Base-by-base conservation (phyloP, 1,140 invertebrate genomes). In the Drosophila lacteicornis region DNA sequence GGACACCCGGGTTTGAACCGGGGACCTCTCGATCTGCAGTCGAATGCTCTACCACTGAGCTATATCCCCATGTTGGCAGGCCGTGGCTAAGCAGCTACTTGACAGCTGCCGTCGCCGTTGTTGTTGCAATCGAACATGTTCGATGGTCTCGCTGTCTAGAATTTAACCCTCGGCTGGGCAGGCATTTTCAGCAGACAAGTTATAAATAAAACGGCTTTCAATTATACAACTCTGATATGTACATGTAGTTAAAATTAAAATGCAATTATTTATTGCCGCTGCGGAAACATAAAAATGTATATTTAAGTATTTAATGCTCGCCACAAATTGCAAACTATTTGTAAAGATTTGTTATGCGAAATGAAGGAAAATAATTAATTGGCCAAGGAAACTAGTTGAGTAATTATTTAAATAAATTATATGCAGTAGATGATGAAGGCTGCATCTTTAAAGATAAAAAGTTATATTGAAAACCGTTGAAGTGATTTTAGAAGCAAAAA, bases 21-120 rank as follows among this genome's bases (percentile, higher is more conserved):
- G 96, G 96, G 96, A 97, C 96, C 96, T 97, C 96, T 97, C 96
- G 96, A 97, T 97, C 96, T 97, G 96, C 96, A 97, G 96, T 97
- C 96, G 96, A 97, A 97, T 97, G 96, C 96, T 97, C 96, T 97
- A 97, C 96, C 96, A 97, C 96, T 97, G 96, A 97, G 96, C 96
- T 96, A 97, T 96, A 96, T 95, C 96, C 96, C 95, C 96, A 73
- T 25, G 58, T 27, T 40, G 9, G 1, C 27, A 6, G 1, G 0
- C 2, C 15, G 3, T 42, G 62, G 12, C 63, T 66, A 58, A 69
- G 1, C 15, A 25, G 15, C 1, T 15, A 58, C 5, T 43, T 76
- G 0, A 51, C n/a, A 33, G n/a, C 22, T 4, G 4, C 42, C 11
- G 12, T 22, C 3, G 13, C 5, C 13, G 13, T 51, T 46, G 7